Conservation (phyloP, 2,113 vertebrate genomes). For the Cyprinodon tularosa region DNA sequence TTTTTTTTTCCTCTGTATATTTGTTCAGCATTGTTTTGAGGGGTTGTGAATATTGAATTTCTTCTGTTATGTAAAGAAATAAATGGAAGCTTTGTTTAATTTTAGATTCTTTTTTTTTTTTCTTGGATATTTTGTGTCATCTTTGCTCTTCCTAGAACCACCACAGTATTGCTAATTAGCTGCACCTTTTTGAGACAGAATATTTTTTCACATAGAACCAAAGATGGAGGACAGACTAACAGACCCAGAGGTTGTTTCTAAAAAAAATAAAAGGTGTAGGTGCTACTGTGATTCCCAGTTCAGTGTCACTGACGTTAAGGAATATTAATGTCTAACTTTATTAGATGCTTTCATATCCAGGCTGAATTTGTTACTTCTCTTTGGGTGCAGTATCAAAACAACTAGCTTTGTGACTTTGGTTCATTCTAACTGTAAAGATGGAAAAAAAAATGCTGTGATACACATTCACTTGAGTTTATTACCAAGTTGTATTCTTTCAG, state of each 20-base stretch:
- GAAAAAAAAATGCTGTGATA: slow-evolving; percentile 86
- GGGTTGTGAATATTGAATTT: slow-evolving; percentile 42
- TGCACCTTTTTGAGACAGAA: slow-evolving; percentile 46
- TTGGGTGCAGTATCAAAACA: slow-evolving; percentile 83
- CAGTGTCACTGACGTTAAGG: slow-evolving; percentile 37
- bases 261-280: slow-evolving; percentile 47
- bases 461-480: slow-evolving; percentile 85
- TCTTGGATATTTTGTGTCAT: slow-evolving; percentile 37
- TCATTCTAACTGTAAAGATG: slow-evolving; percentile 81
- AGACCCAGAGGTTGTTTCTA: slow-evolving; percentile 35
- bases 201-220: slow-evolving; percentile 75
- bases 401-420: slow-evolving; percentile 87
- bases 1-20: slow-evolving; percentile 9
- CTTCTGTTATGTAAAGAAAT: slow-evolving; percentile 37
- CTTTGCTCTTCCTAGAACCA: slow-evolving; percentile 54
- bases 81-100: slow-evolving; percentile 53
- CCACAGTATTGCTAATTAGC: slow-evolving; percentile 74
- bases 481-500: slow-evolving; percentile 96
- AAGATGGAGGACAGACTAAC: slow-evolving; percentile 64
- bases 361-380: slow-evolving; percentile 76
- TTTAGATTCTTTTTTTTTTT: slow-evolving; percentile 38
- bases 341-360: slow-evolving; percentile 78
- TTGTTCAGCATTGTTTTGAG: slow-evolving; percentile 30
- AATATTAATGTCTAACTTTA: slow-evolving; percentile 61
- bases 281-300: slow-evolving; percentile 50